These are phyloP conservation scores for Trachymyrmex septentrionalis DNA, from an alignment of 1,140 invertebrate species.

Conservation along the genomic window DNA sequence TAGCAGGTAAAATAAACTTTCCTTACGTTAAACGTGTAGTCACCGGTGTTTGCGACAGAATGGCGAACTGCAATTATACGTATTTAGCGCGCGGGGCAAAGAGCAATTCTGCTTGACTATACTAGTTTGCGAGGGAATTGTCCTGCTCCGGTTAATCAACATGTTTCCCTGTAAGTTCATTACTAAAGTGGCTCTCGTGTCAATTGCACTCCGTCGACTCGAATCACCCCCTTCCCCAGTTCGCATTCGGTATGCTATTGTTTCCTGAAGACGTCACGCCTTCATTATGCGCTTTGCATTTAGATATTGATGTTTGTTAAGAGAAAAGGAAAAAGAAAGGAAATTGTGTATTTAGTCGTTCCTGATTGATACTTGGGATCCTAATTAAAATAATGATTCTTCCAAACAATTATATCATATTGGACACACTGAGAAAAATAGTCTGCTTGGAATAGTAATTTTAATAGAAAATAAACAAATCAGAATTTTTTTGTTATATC, in stretches of 20 bases:
- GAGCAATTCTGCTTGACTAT: conserved; percentile 31
- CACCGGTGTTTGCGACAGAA: conserved; percentile 36
- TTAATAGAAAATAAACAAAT: too few relatives aligned
- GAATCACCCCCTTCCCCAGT: conserved; percentile 65
- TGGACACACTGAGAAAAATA: too few relatives aligned
- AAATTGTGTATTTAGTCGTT: background rate
- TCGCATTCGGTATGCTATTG: conserved; percentile 44
- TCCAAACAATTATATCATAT: background rate
- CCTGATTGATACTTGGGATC: background rate
- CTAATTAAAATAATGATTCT: background rate
- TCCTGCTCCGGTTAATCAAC: conserved; percentile 77
- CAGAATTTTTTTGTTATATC: too few relatives aligned
- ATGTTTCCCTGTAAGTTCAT: conserved; percentile 78
- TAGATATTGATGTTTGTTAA: conserved; percentile 6
- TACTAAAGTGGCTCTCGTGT: conserved; percentile 78
- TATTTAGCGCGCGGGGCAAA: conserved; percentile 18
- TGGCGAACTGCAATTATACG: conserved; percentile 58
- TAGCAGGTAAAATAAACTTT: conserved; percentile 36
- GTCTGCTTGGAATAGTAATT: too few relatives aligned
- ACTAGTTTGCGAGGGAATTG: conserved; percentile 48
- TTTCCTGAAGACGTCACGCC: conserved; percentile 39
- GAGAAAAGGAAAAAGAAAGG: background rate
- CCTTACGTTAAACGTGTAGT: conserved; percentile 28
- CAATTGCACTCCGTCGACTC: conserved; percentile 77
- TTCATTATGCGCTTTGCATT: background rate